Evolutionary conservation across 2,888 invertebrate species (phyloP).

Genomic region (Arrhopalites spinosus): DNA sequence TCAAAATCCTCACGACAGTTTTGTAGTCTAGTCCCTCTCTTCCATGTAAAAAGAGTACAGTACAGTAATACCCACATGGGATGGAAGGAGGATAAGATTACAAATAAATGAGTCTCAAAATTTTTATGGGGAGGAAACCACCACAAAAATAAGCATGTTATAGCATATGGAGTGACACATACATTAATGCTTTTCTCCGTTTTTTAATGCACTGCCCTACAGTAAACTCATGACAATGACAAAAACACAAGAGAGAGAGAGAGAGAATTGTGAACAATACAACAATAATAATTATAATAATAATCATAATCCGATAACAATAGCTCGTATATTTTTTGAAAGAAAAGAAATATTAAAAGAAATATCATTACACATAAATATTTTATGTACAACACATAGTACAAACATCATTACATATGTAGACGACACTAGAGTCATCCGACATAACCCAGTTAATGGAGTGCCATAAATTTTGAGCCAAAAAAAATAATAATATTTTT

Average conservation of each 20-base stretch:
- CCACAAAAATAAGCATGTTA: no score
- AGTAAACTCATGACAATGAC: neutral
- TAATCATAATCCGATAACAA: slow-evolving; percentile 6
- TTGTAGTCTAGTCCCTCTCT: no score
- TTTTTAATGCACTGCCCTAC: neutral
- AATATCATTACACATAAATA: neutral
- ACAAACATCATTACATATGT: neutral
- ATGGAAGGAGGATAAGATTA: no score
- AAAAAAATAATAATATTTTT: slow-evolving; percentile 27
- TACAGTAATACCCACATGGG: no score
- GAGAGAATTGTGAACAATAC: neutral
- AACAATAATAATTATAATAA: slow-evolving; percentile 3
- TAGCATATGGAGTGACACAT: no score
- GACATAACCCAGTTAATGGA: slow-evolving; percentile 25
- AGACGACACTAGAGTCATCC: neutral
- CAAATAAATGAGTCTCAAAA: no score
- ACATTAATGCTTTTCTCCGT: no score
- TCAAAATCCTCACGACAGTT: no score
- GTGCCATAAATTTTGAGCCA: slow-evolving; percentile 46
- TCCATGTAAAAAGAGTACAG: no score
- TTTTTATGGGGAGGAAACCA: no score
- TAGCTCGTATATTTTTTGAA: slow-evolving; percentile 13
- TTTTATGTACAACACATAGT: neutral
- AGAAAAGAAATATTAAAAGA: slow-evolving; percentile 9
- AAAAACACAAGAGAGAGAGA: neutral